Percentiles rank a stretch among this genome's conserved stretches.
These are phyloP conservation scores for Alouatta caraya DNA, from an alignment of 2,797 vertebrate species.

Conservation along the genomic window DNA sequence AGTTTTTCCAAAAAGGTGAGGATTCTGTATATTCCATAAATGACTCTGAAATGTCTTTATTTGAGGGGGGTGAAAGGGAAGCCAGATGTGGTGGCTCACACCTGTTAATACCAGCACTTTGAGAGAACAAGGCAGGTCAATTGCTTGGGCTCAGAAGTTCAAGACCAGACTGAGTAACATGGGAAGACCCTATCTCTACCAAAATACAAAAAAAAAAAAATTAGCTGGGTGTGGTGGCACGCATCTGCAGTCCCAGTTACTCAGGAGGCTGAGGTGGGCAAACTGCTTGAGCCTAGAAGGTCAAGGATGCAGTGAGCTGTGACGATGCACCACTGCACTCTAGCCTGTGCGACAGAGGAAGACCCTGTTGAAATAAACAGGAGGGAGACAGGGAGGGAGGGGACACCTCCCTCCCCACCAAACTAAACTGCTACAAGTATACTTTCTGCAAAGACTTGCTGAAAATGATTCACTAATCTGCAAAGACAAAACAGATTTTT, in stretches of 20 bases:
- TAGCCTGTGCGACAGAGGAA: not conserved
- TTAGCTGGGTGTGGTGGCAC: not conserved
- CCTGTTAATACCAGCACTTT: not conserved
- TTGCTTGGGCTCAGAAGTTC: not conserved
- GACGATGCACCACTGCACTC: not conserved
- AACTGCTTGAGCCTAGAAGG: not conserved
- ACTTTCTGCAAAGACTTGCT: not conserved
- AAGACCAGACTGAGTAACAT: not conserved
- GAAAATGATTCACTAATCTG: not conserved
- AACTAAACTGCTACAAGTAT: not conserved
- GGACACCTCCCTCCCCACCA: not conserved
- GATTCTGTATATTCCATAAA: not conserved
- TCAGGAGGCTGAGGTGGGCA: not conserved
- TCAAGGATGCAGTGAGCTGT: not conserved
- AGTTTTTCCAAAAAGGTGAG: not conserved
- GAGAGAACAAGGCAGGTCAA: not conserved
- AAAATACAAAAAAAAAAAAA: not conserved
- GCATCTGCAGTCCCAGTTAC: not conserved
- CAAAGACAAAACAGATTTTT: conserved; percentile 20
- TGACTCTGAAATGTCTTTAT: not conserved
- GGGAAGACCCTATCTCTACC: not conserved
- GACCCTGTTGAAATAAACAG: not conserved
- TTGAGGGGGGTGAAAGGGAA: not conserved
- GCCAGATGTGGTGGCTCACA: not conserved
- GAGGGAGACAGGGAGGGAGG: no score